Percentiles rank a stretch among this genome's conserved stretches.
These are phyloP conservation scores for Balanococcus diminutus DNA, from an alignment of 2,888 invertebrate genomes.

Conservation along the genomic window DNA sequence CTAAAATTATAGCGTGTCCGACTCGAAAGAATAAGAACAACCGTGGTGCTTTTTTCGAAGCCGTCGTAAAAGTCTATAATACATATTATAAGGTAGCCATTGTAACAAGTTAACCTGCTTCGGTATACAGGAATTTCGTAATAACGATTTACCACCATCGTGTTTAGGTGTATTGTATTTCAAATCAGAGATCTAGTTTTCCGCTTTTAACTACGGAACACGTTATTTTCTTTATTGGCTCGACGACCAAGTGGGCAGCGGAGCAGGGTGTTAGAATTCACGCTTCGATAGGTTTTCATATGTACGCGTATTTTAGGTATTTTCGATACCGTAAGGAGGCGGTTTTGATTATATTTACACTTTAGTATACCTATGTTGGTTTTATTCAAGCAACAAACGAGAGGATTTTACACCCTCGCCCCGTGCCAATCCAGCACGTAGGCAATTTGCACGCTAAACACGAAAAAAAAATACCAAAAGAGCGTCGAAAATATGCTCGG, in stretches of 20 bases:
- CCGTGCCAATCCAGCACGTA: too few species aligned
- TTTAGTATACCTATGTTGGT: not conserved
- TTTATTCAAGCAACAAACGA: not conserved
- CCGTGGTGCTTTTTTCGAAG: not conserved
- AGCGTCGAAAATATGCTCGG: not conserved
- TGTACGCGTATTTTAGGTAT: not conserved
- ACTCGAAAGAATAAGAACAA: not conserved
- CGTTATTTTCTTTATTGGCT: not conserved
- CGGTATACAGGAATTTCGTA: not conserved
- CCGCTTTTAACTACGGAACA: not conserved
- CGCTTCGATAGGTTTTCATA: not conserved
- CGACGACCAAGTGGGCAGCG: not conserved
- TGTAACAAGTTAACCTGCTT: not conserved
- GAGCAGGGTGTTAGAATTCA: not conserved
- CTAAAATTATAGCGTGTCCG: not conserved
- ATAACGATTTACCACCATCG: not conserved
- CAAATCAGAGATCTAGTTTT: not conserved
- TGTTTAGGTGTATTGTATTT: not conserved
- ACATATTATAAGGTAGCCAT: not conserved
- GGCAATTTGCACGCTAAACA: not conserved
- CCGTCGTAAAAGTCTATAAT: not conserved
- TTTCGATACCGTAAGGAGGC: not conserved
- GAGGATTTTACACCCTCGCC: not conserved
- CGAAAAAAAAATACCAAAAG: not conserved
- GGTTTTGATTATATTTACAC: slow-evolving; percentile 15